Evolutionary conservation across 2,113 vertebrate genomes (phyloP).

Genomic region (Xyrauchen texanus): DNA sequence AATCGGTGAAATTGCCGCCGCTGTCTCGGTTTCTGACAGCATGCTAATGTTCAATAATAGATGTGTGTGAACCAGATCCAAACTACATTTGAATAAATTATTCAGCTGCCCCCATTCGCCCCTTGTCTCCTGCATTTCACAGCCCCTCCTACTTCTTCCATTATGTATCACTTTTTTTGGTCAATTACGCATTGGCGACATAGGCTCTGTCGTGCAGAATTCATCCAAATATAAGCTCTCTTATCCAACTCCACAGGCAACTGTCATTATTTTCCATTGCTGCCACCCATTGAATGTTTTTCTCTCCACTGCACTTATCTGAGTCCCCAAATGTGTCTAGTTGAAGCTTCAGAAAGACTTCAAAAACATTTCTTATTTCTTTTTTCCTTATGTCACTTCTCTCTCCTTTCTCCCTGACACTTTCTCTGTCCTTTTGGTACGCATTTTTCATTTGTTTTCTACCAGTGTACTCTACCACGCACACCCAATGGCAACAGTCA

Average conservation of each 20-base stretch:
- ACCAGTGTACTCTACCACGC: neutral
- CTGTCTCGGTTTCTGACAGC: conserved; percentile 42
- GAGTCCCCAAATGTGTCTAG: conserved; percentile 18
- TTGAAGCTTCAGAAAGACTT: conserved; percentile 22
- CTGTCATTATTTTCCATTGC: conserved; percentile 29
- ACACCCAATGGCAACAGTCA: neutral
- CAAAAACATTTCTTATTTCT: conserved; percentile 22
- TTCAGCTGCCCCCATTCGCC: conserved; percentile 27
- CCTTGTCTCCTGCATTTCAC: neutral
- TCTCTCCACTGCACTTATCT: conserved; percentile 30
- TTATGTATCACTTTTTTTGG: conserved; percentile 18
- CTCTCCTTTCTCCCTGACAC: neutral
- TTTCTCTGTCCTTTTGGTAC: neutral
- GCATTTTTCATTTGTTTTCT: conserved; percentile 20
- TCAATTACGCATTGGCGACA: conserved; percentile 10
- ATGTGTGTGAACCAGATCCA: conserved; percentile 30
- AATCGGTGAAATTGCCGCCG: neutral
- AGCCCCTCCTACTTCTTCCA: neutral
- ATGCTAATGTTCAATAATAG: conserved; percentile 53
- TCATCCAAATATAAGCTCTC: conserved; percentile 37
- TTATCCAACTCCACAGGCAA: conserved; percentile 39
- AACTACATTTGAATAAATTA: conserved; percentile 51
- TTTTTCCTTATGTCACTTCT: conserved; percentile 1
- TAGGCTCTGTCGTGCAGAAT: neutral
- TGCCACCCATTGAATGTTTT: neutral